These are phyloP conservation scores for Cyrtonyx montezumae DNA, from an alignment of 2,113 vertebrate genomes.

Conservation along the genomic window DNA sequence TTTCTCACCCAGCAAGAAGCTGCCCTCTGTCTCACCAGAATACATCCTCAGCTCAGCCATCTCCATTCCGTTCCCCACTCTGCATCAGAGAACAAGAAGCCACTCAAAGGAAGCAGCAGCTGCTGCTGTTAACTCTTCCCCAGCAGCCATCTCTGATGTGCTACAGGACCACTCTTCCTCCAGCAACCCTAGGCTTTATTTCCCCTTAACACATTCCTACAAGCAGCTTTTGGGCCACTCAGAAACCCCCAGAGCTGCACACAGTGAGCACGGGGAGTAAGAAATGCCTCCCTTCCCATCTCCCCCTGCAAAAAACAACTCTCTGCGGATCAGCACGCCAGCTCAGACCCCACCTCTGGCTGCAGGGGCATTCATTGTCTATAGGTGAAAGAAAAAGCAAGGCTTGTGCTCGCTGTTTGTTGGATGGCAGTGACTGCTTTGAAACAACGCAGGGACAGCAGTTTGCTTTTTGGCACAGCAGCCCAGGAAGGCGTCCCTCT, in stretches of 20 bases:
- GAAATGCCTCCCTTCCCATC: neutral
- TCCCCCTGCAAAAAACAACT: neutral
- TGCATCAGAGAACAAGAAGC: slow-evolving; percentile 51
- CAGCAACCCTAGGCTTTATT: neutral
- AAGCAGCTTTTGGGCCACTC: neutral
- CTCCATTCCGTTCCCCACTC: slow-evolving; percentile 59
- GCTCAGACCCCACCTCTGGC: neutral
- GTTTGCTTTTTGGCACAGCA: neutral
- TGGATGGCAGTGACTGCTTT: fast-evolving
- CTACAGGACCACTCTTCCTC: neutral
- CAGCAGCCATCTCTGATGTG: neutral
- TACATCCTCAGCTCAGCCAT: slow-evolving; percentile 29
- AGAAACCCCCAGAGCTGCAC: neutral
- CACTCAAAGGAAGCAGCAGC: slow-evolving; percentile 56
- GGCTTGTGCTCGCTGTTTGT: fast-evolving
- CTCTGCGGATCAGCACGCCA: neutral
- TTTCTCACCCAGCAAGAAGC: slow-evolving; percentile 42
- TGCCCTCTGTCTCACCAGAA: slow-evolving; percentile 49
- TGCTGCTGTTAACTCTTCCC: slow-evolving; percentile 29
- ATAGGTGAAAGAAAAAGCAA: neutral
- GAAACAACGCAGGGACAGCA: neutral
- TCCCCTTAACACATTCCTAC: neutral
- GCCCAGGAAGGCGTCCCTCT: neutral
- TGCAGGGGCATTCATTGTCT: neutral
- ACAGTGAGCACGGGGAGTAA: neutral